These are phyloP conservation scores for Didymodactylos carnosus DNA, from an alignment of 2,888 invertebrate species.

Conservation along the genomic window DNA sequence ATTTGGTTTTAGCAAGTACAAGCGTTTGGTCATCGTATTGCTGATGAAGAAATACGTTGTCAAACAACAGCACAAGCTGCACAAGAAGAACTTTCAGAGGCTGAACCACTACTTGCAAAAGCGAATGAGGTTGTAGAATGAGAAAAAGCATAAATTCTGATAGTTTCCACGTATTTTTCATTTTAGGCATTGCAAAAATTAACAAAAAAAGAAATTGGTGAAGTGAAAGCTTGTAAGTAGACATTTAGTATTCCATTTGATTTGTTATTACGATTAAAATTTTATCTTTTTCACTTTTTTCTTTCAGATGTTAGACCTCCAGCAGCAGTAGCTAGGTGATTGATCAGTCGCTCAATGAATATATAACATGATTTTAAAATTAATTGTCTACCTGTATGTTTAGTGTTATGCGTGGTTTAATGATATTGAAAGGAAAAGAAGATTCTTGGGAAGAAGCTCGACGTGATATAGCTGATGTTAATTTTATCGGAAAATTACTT, in stretches of 20 bases:
- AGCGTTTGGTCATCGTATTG: conserved; percentile 36
- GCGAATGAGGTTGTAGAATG: conserved; percentile 45
- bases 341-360: too few relatives aligned
- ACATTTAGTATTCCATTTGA: too few relatives aligned
- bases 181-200: conserved; percentile 55
- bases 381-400: too few relatives aligned
- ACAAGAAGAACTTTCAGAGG: conserved; percentile 58
- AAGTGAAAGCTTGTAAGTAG: conserved; percentile 79
- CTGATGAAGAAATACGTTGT: conserved; percentile 58
- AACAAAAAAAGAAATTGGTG: conserved; percentile 66
- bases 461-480: conserved; percentile 44
- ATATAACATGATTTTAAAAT: too few relatives aligned
- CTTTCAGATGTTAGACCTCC: too few relatives aligned
- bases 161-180: too few relatives aligned
- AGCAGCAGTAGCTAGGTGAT: too few relatives aligned
- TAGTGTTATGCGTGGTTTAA: too few relatives aligned
- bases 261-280: too few relatives aligned
- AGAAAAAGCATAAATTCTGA: too few relatives aligned
- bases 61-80: conserved; percentile 60
- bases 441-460: conserved; percentile 72
- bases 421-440: conserved; percentile 48
- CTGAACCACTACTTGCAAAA: conserved; percentile 65
- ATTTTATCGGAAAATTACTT: background rate
- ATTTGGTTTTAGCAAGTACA: background rate
- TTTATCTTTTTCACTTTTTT: too few relatives aligned